A percentile compares a stretch with the other conserved stretches of the same genome.
Conservation (phyloP, 1,140 invertebrate genomes). For the Drosophila fuyamai region DNA sequence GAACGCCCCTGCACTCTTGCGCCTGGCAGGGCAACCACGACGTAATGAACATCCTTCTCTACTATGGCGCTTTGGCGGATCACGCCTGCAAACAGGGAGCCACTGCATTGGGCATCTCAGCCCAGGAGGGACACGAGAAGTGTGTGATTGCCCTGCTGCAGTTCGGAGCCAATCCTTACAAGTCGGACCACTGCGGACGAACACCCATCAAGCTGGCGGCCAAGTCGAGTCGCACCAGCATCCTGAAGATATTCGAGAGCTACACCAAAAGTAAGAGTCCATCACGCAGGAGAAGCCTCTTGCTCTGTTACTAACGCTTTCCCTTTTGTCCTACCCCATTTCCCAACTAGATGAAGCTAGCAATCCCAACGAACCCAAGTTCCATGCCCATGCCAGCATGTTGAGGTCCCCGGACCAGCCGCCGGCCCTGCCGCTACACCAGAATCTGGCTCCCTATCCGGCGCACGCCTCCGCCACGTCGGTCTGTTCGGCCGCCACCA, state of each 20-base stretch:
- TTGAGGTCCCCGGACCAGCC: conserved; percentile 82
- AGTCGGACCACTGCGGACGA: conserved; percentile 95
- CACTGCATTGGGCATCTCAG: conserved; percentile 94
- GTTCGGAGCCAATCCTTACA: conserved; percentile 95
- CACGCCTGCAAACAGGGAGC: conserved; percentile 97
- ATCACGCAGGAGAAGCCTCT: conserved; percentile 45
- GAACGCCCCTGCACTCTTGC: conserved; percentile 96
- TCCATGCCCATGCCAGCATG: conserved; percentile 82
- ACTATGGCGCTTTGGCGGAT: conserved; percentile 92
- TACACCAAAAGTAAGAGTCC: conserved; percentile 81
- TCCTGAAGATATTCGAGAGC: conserved; percentile 83
- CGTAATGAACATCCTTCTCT: conserved; percentile 92
- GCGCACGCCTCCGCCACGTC: conserved; percentile 78
- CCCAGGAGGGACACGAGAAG: conserved; percentile 95
- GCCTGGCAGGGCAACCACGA: conserved; percentile 96
- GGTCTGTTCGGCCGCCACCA: conserved; percentile 77
- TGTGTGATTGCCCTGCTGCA: conserved; percentile 94
- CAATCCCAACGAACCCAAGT: conserved; percentile 79
- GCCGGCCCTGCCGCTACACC: conserved; percentile 76
- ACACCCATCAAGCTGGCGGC: conserved; percentile 87
- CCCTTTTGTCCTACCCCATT: conserved; percentile 4
- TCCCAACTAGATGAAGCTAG: conserved; percentile 75
- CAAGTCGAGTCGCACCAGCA: conserved; percentile 85
- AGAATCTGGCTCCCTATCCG: conserved; percentile 71
- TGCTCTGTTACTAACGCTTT: conserved; percentile 64